Conservation (phyloP, 2,797 vertebrate species). For the Spinus pinus region DNA sequence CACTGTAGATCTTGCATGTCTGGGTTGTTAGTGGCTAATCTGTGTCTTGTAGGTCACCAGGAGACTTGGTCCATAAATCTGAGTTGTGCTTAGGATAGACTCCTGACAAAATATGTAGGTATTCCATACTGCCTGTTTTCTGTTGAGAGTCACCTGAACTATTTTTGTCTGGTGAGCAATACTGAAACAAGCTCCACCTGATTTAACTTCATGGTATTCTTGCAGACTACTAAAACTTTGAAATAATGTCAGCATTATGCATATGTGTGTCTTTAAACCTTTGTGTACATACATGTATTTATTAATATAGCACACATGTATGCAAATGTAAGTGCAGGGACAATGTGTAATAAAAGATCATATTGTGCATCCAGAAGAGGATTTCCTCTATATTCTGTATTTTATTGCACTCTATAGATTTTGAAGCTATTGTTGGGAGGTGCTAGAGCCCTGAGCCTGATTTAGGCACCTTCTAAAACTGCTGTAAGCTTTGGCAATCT, state of each 20-base stretch:
- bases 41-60: background rate
- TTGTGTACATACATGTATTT: background rate
- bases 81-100: background rate
- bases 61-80: background rate
- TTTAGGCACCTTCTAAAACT: background rate
- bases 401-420: background rate
- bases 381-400: background rate
- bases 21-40: background rate
- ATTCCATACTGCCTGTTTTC: background rate
- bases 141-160: background rate
- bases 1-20: accelerated
- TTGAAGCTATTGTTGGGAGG: background rate
- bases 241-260: background rate
- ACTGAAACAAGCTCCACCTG: background rate
- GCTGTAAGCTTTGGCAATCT: background rate
- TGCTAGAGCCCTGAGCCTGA: background rate
- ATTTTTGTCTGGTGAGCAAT: background rate
- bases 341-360: background rate
- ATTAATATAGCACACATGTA: accelerated
- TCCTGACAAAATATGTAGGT: background rate
- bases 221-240: background rate
- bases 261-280: background rate
- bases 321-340: background rate
- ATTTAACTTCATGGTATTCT: background rate
- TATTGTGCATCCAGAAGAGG: background rate